phyloP scores from a whole-genome alignment of 92 coral and sea anemone species.

The Plumapathes pennacea region DNA sequence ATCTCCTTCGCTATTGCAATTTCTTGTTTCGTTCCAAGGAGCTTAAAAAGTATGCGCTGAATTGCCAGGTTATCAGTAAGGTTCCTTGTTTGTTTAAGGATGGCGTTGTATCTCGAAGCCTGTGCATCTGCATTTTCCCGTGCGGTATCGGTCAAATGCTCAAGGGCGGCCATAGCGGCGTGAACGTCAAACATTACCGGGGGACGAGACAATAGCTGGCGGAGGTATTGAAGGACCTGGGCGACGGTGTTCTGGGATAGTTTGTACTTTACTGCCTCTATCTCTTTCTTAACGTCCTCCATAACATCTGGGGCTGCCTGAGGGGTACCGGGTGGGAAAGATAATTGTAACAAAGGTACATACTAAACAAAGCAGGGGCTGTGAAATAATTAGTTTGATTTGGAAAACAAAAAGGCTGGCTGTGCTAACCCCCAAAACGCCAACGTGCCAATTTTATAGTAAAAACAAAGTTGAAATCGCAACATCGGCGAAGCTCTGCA shows the following conservation, averaged over 20 bases:
- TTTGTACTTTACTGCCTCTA: conserved; percentile 14
- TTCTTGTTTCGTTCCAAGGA: conserved; percentile 42
- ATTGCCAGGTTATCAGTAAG: conserved; percentile 16
- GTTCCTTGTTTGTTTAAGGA: conserved; percentile 31
- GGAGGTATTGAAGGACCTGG: conserved; percentile 3
- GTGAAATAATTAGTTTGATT: too few species aligned
- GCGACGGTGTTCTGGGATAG: conserved; percentile 11
- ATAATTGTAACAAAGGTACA: too few species aligned
- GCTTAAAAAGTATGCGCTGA: conserved; percentile 11
- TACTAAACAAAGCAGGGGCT: too few species aligned
- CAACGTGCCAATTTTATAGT: neutral
- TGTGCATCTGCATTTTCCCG: conserved; percentile 13
- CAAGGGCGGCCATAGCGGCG: conserved; percentile 40
- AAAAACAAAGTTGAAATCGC: neutral
- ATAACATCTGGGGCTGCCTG: neutral
- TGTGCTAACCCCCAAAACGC: too few species aligned
- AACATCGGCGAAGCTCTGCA: too few species aligned
- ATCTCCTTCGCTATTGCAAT: conserved; percentile 31
- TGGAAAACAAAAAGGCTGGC: too few species aligned
- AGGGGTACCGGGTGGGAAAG: neutral
- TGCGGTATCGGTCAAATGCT: conserved; percentile 26
- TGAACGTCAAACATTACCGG: conserved; percentile 19
- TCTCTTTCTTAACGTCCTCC: conserved; percentile 12
- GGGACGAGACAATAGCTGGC: conserved; percentile 13
- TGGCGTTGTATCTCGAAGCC: conserved; percentile 12